Evolutionary conservation across 2,113 vertebrate genomes (phyloP), one percentile per base, ranked within the genome.

Genomic region (Phylloscopus trochiloides): DNA sequence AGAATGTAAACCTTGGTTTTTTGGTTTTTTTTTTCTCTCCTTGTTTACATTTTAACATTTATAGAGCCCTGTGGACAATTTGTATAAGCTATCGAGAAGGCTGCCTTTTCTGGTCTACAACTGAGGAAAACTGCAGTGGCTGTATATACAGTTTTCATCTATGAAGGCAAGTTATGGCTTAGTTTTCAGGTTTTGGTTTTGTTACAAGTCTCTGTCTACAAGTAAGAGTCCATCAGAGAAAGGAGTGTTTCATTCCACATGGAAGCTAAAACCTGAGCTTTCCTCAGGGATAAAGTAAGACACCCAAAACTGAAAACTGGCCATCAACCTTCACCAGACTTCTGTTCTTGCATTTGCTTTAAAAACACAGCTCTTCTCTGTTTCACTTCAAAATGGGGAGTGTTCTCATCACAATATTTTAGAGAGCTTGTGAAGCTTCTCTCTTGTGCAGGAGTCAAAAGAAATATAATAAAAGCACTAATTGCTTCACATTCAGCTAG

Each of bases 61-160:
- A 5, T 17, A 42, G 54, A 17, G 3, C 5, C 17, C 16, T 0
- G 2, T 45, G 25, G 10, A 73, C 16, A 43, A 8, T 43, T 24
- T 2, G 2, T 38, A 24, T 54, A 52, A 65, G 1, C 3, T 71
- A 85, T n/a, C 40, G n/a, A 54, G 45, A 65, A 43, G 57, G 3
- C 22, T 52, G 15, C 6, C 8, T 91, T 62, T 31, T 71, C 29
- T 74, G 10, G 12, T 52, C 34, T 73, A 29, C 4, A 66, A 0
- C 16, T 50, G 19, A 74, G 21, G 42, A 84, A 70, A 81, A 58
- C 8, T 70, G 32, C 9, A 52, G 42, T 48, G 36, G 7, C 24
- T 68, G 3, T 29, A 72, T 89, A 63, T 54, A 12, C 7, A 83
- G 10, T 7, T 65, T 86, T 80, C 17, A 73, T 14, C 14, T 52